Percentiles rank a stretch among this genome's conserved stretches.
Evolutionary conservation across 2,797 vertebrate genomes (phyloP).

Genomic region (Sciaenops ocellatus): DNA sequence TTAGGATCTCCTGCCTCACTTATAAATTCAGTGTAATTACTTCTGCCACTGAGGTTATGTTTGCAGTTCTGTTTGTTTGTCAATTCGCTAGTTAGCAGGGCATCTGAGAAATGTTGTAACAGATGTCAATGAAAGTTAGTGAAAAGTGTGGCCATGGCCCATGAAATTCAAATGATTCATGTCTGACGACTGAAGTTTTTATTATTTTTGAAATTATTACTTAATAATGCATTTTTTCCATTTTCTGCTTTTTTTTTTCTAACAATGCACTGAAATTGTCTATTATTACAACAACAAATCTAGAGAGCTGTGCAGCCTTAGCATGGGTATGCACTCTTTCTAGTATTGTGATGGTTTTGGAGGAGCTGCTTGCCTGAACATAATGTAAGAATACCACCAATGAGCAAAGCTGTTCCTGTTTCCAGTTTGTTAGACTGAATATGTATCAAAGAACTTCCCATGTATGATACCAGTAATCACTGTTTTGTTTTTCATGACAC

Average conservation of each 20-base stretch:
- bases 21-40: slow-evolving; percentile 62
- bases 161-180: background rate
- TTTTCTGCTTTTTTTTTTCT: background rate
- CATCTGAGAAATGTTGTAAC: background rate
- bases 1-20: slow-evolving; percentile 58
- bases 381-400: slow-evolving; percentile 31
- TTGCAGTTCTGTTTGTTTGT: slow-evolving; percentile 35
- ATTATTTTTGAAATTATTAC: background rate
- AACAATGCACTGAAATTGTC: slow-evolving; percentile 2
- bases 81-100: slow-evolving; percentile 34
- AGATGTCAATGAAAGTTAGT: slow-evolving; percentile 4
- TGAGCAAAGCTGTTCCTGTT: slow-evolving; percentile 21
- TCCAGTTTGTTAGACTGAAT: slow-evolving; percentile 7
- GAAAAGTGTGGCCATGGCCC: background rate
- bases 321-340: slow-evolving; percentile 21
- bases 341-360: slow-evolving; percentile 15
- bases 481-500: background rate
- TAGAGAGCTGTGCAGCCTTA: slow-evolving; percentile 5
- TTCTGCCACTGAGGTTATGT: slow-evolving; percentile 57
- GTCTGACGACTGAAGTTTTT: background rate
- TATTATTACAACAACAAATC: slow-evolving; percentile 18
- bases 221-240: slow-evolving; percentile 2
- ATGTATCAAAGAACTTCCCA: background rate
- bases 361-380: slow-evolving; percentile 23
- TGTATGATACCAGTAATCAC: slow-evolving; percentile 12